These are phyloP conservation scores for Pteruthius melanotis DNA, from an alignment of 2,113 vertebrate species.

Conservation along the genomic window DNA sequence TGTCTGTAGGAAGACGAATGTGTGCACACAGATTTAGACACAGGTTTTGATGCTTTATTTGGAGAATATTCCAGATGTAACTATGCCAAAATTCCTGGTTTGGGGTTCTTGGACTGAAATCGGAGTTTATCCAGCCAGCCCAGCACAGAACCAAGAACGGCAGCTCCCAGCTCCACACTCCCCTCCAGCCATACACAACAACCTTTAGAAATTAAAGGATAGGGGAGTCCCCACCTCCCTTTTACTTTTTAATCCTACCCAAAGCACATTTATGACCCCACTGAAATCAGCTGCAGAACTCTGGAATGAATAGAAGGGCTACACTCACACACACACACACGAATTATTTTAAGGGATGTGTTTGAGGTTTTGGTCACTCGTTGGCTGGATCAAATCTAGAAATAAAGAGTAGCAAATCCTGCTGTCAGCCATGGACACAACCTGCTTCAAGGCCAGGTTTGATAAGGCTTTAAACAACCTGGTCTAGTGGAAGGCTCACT, in stretches of 20 bases:
- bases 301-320: not conserved
- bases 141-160: not conserved
- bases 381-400: not conserved
- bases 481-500: not conserved
- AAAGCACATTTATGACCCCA: not conserved
- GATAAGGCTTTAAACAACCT: not conserved
- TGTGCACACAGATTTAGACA: not conserved
- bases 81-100: not conserved
- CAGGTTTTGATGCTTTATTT: not conserved
- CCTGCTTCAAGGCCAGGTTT: not conserved
- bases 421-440: not conserved
- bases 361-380: not conserved
- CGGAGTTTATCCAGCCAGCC: not conserved
- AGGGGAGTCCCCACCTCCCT: too few species aligned
- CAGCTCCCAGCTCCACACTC: not conserved
- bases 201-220: not conserved
- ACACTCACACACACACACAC: not conserved
- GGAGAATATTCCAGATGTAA: not conserved
- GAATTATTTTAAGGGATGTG: too few species aligned
- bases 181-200: not conserved
- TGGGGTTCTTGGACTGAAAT: not conserved
- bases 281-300: not conserved
- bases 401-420: not conserved
- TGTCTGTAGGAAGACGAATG: not conserved
- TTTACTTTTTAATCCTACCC: not conserved